Base-by-base conservation (phyloP, 1,140 invertebrate species). In the Stegodyphus mimosarum region DNA sequence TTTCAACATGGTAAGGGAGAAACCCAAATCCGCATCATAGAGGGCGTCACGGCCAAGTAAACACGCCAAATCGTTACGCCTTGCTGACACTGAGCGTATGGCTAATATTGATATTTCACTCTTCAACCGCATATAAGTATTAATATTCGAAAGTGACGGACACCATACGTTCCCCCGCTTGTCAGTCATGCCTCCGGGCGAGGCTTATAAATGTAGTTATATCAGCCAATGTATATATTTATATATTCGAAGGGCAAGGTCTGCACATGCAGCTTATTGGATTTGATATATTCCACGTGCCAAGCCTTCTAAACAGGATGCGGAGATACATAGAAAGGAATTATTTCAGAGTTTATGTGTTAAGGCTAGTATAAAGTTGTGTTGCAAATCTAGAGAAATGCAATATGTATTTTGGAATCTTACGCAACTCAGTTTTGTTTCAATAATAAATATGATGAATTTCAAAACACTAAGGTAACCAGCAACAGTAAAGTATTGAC, bases 51-150 rank as follows among this genome's bases (percentile, higher is more conserved):
- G 60, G 71, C 71, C 80, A 84, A 60, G 33, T 76, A 75, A 84
- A 84, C 81, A 67, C 17, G 48, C 48, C 53, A 48, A 50, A 48
- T 55, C 69, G 79, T 73, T 64, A 81, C n/a, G 17, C 17, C 7
- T 17, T 11, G 11, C 69, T 64, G 81, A 75, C 81, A 76, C 49
- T 17, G 52, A 84, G 72, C 63, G 70, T 60, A 74, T 64, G 81
- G 51, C 81, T 76, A 84, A 84, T 84, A 84, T 84, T 84, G 81
- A 84, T 84, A 60, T 55, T 75, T 52, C 64, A 17, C 79, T 81
- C 79, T 73, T 73, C 53, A 18, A 52, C 60, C 48, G 69, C 79
- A 51, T 51, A 48, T 49, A 33, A 66, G 73, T 69, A 84, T 84
- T 84, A 84, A 84, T 84, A 76, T 63, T 50, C 15, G 9, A 76